Evolutionary conservation across 2,113 vertebrate genomes (phyloP).

Genomic region (Pollachius pollachius): DNA sequence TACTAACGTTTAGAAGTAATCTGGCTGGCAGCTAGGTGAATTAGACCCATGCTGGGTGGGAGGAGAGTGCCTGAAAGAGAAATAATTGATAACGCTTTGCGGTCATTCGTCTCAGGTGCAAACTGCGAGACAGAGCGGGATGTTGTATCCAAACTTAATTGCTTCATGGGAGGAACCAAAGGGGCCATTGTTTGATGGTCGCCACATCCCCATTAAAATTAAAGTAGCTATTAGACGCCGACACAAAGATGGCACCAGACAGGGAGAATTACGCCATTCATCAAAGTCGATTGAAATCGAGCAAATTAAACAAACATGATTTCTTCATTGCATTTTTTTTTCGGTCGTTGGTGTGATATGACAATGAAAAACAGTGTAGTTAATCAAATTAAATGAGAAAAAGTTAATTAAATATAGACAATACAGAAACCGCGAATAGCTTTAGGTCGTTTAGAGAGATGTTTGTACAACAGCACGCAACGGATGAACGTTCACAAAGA

Average conservation of each 20-base stretch:
- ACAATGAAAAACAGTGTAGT: too few relatives aligned
- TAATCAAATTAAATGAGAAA: too few relatives aligned
- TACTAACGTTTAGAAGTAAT: too few relatives aligned
- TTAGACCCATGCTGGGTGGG: conserved; percentile 3
- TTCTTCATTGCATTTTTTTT: too few relatives aligned
- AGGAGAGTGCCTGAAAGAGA: conserved; percentile 32
- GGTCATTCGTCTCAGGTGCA: conserved; percentile 59
- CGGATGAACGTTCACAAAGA: conserved; percentile 4
- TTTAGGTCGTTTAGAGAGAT: background rate
- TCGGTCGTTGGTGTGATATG: too few relatives aligned
- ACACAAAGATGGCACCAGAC: conserved; percentile 37
- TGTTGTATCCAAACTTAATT: conserved; percentile 47
- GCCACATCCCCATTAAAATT: conserved; percentile 38
- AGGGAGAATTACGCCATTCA: conserved; percentile 42
- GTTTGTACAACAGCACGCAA: background rate
- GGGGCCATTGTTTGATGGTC: conserved; percentile 28
- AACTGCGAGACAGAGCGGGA: conserved; percentile 31
- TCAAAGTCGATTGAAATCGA: conserved; percentile 43
- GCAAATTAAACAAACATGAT: background rate
- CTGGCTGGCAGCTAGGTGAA: too few relatives aligned
- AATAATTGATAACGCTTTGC: conserved; percentile 61
- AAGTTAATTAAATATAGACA: too few relatives aligned
- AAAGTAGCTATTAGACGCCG: conserved; percentile 56
- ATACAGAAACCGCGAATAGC: background rate
- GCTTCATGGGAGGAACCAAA: conserved; percentile 19